Conservation (phyloP, 2,797 vertebrate genomes). For the Oceanodroma leucorhoa region DNA sequence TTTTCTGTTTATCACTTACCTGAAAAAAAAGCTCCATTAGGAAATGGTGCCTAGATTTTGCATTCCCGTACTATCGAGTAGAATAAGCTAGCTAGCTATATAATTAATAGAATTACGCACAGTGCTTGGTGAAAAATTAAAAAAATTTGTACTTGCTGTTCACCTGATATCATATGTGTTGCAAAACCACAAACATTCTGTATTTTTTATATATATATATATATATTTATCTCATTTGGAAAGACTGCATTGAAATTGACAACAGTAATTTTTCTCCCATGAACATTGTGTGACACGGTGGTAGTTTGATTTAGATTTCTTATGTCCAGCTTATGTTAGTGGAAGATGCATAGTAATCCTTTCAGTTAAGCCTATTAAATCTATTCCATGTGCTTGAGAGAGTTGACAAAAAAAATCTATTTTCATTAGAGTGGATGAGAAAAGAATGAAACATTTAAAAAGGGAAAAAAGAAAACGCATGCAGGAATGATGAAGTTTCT, state of each 20-base stretch:
- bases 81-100: neutral
- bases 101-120: neutral
- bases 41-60: neutral
- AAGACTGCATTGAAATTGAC: neutral
- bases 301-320: neutral
- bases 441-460: neutral
- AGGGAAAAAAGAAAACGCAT: neutral
- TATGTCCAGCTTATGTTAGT: neutral
- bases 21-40: neutral
- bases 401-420: neutral
- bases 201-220: too few species aligned
- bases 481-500: neutral
- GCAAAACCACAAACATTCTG: neutral
- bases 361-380: neutral
- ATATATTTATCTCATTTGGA: neutral
- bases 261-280: too few species aligned
- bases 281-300: neutral
- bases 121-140: neutral
- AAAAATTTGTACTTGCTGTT: neutral
- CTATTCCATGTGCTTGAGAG: neutral
- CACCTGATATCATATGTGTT: neutral
- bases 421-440: neutral
- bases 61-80: neutral
- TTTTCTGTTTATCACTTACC: neutral
- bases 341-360: neutral